Base-by-base conservation (phyloP, 37 sponge, comb jelly and placozoan genomes). In the Mnemiopsis leidyi region DNA sequence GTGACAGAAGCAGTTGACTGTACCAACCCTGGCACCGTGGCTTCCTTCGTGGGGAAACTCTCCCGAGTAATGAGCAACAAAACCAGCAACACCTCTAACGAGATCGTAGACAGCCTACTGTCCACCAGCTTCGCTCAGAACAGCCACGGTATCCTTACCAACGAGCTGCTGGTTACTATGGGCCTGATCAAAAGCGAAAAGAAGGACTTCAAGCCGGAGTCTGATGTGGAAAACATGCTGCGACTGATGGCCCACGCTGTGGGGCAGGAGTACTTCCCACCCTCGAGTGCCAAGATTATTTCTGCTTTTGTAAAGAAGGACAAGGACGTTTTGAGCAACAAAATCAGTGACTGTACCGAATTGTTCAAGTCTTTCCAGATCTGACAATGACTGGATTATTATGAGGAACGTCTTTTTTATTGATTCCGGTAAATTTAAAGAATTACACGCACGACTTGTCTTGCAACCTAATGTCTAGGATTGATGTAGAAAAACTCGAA, bases 301-400 rank as follows among this genome's bases (percentile, higher is more conserved):
- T 38, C 90, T n/a, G 90, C 90, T 21, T 85, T 85, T 26, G 90
- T 85, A 0, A 38, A 40, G 90, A 85, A 85, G 30, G 90, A 85
- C 36, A 77, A 77, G 79, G 79, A 77, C 1, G 79, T 77, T 1
- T 32, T 77, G 3, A 77, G 35, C 36, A 77, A 77, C 18, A 77
- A 77, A 77, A 77, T 77, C 34, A 77, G 32, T 32, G 79, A 77
- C 32, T 77, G 79, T 36, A 32, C 79, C 32, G 79, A 77, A 33
- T 32, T 77, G 79, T 77, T 77, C 32, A 31, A 26, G 18, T 77
- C 79, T 77, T 77, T 77, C 79, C 79, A 77, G 33, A 77, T 77
- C 1, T 77, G 61, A 48, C n/a, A n/a, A n/a, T n/a, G n/a, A n/a
- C n/a, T n/a, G n/a, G n/a, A n/a, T n/a, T n/a, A n/a, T n/a, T n/a